These are phyloP conservation scores for Lophotis ruficrista DNA, from an alignment of 2,113 vertebrate genomes.

Conservation along the genomic window DNA sequence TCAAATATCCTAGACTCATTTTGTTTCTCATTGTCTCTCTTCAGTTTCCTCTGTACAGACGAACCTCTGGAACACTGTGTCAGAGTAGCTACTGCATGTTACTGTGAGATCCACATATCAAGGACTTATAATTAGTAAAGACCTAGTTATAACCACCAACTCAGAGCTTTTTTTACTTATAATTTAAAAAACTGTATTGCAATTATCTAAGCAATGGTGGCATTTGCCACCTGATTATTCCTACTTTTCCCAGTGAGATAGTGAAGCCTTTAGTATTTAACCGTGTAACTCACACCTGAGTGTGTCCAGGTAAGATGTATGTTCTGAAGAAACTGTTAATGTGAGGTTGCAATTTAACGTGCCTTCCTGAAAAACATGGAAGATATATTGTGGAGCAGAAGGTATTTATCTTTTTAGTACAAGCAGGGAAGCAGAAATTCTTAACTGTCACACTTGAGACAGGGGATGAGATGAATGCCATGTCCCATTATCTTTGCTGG, in stretches of 20 bases:
- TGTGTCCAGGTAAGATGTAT: not conserved
- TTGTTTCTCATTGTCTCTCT: not conserved
- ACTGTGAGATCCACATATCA: not conserved
- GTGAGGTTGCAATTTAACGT: not conserved
- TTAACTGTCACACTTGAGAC: not conserved
- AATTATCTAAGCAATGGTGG: not conserved
- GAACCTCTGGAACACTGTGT: not conserved
- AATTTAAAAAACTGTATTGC: not conserved
- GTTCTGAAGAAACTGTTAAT: not conserved
- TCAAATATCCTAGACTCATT: not conserved
- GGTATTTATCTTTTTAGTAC: not conserved
- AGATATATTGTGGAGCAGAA: not conserved
- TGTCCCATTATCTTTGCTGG: fast-evolving
- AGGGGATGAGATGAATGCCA: not conserved
- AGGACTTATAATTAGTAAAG: not conserved
- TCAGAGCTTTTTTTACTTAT: not conserved
- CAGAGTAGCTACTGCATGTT: not conserved
- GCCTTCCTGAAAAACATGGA: not conserved
- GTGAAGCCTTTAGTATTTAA: not conserved
- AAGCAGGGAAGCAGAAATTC: not conserved
- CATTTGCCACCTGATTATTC: not conserved
- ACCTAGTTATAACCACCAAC: not conserved
- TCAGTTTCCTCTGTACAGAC: fast-evolving
- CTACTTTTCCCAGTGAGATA: not conserved
- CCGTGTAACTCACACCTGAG: not conserved